Base-by-base conservation (phyloP, 35 echinoderm and acorn worm genomes). In the Heliocidaris erythrogramma region DNA sequence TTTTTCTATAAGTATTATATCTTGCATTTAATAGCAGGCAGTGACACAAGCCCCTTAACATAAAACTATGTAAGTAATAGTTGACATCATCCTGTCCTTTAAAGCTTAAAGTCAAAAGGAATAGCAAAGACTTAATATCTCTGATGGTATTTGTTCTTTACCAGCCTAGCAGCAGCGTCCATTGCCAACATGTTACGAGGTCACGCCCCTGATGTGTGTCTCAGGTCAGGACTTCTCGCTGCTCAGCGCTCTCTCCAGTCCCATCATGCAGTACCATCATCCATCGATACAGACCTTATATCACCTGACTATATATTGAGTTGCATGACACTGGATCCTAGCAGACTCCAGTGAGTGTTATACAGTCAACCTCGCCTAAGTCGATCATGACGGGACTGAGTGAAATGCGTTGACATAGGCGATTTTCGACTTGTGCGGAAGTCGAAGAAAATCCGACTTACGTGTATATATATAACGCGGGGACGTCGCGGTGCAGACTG, bases 211-310 rank as follows among this genome's bases (percentile, higher is more conserved):
- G 95, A 96, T 47, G 86, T 93, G 12, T 96, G 95, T 89, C 96
- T 99, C 12, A 94, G 96, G 59, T 84, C 92, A 60, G 98, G 98
- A 49, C 93, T 99, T 5, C 47, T 94, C n/a, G 96, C 96, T 85
- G 98, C 98, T 13, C 61, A 94, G 13, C 86, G 91, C 30, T 95
- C 96, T 17, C 94, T 98, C 0, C 85, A 42, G 60, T 96, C 94
- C 13, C 93, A 91, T 27, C 48, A 98, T 42, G 59, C 97, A 30
- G 88, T 98, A 17, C 97, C 97, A 50, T 32, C 59, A 88, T 89
- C 32, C 8, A 96, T 98, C 87, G 14, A 30, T 12, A 21, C 48
- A 32, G 91, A 92, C 9, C 91, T 92, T 30, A 27, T 59, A 48
- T 92, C 91, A 59, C 91, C 91, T 48, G 91, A 92, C 31, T 89